Conservation (phyloP, 2,797 vertebrate genomes). For the Xiphophorus birchmanni region DNA sequence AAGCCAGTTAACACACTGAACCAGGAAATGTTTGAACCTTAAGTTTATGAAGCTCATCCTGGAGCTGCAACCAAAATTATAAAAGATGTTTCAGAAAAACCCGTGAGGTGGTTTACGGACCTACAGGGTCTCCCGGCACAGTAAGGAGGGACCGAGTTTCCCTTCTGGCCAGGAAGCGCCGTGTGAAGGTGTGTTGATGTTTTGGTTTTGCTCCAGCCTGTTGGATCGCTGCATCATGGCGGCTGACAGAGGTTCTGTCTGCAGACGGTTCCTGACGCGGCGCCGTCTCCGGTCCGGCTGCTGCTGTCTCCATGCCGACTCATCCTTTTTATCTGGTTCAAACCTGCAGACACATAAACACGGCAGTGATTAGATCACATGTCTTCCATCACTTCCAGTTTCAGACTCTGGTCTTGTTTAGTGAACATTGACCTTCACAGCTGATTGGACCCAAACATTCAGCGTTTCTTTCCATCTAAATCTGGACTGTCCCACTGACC, state of each 20-base stretch:
- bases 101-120: neutral
- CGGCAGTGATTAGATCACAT: neutral
- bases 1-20: neutral
- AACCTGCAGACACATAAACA: neutral
- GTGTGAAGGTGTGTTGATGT: neutral
- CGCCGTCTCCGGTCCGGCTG: neutral
- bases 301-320: neutral
- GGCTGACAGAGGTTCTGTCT: neutral
- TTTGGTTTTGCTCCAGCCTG: neutral
- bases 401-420: neutral
- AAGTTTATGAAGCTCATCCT: neutral
- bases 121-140: no score
- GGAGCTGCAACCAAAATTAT: neutral
- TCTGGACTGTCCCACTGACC: neutral
- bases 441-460: neutral
- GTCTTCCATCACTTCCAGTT: neutral
- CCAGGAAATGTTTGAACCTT: neutral
- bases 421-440: neutral
- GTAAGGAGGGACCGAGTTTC: no score
- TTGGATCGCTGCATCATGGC: neutral
- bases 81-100: neutral
- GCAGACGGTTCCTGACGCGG: neutral
- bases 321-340: neutral
- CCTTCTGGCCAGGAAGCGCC: no score
- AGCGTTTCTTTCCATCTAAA: neutral